Base-by-base conservation (phyloP, 2,888 invertebrate species). In the Megalurothrips usitatus region DNA sequence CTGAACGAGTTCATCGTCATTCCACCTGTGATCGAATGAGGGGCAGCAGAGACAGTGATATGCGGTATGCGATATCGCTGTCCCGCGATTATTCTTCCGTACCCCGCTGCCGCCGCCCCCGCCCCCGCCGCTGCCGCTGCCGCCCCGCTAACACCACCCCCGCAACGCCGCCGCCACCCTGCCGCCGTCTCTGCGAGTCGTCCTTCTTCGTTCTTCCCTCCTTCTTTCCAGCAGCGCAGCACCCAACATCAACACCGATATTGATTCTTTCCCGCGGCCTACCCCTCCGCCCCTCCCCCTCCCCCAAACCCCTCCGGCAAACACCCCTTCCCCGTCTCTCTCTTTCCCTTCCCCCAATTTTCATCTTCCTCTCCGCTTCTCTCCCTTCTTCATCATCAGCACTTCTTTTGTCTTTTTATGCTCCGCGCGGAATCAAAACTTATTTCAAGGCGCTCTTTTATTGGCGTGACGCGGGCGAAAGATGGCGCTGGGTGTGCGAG, bases 361-460 rank as follows among this genome's bases (percentile, higher is more conserved):
- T 17, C 58, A 11, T 19, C 58, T 4, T 43, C 34, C 58, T 17
- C 58, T 17, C 58, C 58, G 1, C 58, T 17, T n/a, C 6, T 19
- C 58, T 58, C 58, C 14, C 23, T 26, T 12, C 68, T 68, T 23
- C 68, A 11, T 75, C 68, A 75, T 75, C 68, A 26, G 68, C 68
- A 75, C 23, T 26, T 75, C 68, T 75, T 75, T 75, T 75, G 68
- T 75, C 68, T 75, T 75, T 75, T 75, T 75, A 75, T 75, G 68
- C 68, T 23, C 26, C 68, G 68, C 68, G 68, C 4, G 68, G 68
- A 75, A 75, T 75, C 68, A 75, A 75, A 75, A 75, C 68, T 75
- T 75, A 75, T 75, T 75, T 23, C 68, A 68, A 68, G 68, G 26
- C n/a, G 68, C 68, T n/a, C 68, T 26, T 26, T 75, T 26, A 23